These are phyloP conservation scores for Phrynocephalus forsythii DNA, from an alignment of 2,797 vertebrate genomes.

Conservation along the genomic window DNA sequence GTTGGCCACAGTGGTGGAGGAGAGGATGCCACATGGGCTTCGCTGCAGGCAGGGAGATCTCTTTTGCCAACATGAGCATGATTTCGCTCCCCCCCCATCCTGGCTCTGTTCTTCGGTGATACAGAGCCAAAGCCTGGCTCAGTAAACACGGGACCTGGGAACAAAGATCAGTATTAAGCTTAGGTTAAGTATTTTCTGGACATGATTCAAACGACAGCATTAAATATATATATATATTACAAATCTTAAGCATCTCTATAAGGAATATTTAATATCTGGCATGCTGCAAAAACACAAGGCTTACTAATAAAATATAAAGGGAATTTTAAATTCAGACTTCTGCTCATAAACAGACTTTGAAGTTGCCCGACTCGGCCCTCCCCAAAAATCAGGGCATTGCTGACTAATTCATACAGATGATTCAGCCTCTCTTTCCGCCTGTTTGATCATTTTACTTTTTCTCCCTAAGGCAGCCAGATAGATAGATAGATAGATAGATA, in stretches of 20 bases:
- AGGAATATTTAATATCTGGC: slow-evolving; percentile 25
- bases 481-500: no score
- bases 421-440: background rate
- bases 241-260: background rate
- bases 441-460: slow-evolving; percentile 12
- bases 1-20: background rate
- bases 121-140: background rate
- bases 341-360: slow-evolving; percentile 28
- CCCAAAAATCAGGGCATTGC: background rate
- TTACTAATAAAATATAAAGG: slow-evolving; percentile 1
- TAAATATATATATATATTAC: background rate
- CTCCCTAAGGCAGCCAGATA: background rate
- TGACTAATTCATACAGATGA: slow-evolving; percentile 15
- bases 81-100: no score
- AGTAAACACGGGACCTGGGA: no score
- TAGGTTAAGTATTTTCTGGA: background rate
- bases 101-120: background rate
- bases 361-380: background rate
- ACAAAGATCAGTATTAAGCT: background rate
- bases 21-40: no score
- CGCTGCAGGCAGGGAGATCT: background rate
- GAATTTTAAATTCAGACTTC: slow-evolving; percentile 31
- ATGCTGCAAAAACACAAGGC: background rate
- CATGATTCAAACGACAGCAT: background rate
- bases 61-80: background rate